These are phyloP conservation scores for Zelostemma sp. DNA, from an alignment of 1,140 invertebrate genomes.

Conservation along the genomic window DNA sequence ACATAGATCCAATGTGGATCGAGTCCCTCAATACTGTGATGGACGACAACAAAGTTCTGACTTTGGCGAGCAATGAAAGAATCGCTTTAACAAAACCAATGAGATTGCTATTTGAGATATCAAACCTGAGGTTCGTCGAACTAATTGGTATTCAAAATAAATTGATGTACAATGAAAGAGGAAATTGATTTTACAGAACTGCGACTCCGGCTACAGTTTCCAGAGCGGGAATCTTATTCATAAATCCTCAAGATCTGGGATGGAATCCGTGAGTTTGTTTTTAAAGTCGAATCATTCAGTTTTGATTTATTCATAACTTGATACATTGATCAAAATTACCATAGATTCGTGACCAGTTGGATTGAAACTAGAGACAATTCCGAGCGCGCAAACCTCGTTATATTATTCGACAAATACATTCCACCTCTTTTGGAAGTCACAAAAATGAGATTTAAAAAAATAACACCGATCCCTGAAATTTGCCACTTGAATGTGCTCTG, in stretches of 20 bases:
- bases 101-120: conserved; percentile 95
- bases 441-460: conserved; percentile 87
- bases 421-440: conserved; percentile 84
- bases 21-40: conserved; percentile 95
- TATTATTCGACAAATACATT: conserved; percentile 97
- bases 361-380: conserved; percentile 83
- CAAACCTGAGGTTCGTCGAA: conserved; percentile 75
- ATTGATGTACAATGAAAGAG: background rate
- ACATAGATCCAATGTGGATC: conserved; percentile 99
- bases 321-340: conserved; percentile 12
- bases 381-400: conserved; percentile 84
- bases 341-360: conserved; percentile 90
- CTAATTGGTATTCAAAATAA: background rate
- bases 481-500: conserved; percentile 93
- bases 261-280: conserved; percentile 89
- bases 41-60: conserved; percentile 94
- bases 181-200: conserved; percentile 71
- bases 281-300: too few relatives aligned
- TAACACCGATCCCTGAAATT: conserved; percentile 92
- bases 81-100: conserved; percentile 92
- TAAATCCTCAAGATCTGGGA: conserved; percentile 94
- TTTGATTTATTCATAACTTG: too few relatives aligned
- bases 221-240: conserved; percentile 89
- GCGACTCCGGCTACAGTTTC: conserved; percentile 97
- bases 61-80: conserved; percentile 95